These are phyloP conservation scores for Dicyrtoma fusca DNA, from an alignment of 2,888 invertebrate genomes.

Conservation along the genomic window DNA sequence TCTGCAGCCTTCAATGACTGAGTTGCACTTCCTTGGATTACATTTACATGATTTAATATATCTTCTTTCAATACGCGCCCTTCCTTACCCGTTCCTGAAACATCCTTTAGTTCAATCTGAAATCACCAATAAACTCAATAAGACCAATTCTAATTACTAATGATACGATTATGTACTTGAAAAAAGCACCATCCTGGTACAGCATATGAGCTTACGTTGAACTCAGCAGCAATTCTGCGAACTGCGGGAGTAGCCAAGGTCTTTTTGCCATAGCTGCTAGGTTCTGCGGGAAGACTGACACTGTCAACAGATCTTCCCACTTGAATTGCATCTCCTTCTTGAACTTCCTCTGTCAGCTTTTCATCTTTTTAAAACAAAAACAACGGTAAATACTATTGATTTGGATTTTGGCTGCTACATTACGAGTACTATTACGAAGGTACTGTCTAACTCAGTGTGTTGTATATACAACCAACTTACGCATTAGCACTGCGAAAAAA, in stretches of 20 bases:
- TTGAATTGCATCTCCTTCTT: slow-evolving; percentile 59
- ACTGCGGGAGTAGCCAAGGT: slow-evolving; percentile 91
- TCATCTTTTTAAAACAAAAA: not conserved
- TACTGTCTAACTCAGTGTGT: no score
- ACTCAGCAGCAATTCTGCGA: slow-evolving; percentile 86
- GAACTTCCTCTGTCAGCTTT: slow-evolving; percentile 48
- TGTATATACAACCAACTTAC: no score
- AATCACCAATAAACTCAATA: not conserved
- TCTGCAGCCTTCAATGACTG: slow-evolving; percentile 38
- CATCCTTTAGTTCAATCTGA: slow-evolving; percentile 63
- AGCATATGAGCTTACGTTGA: slow-evolving; percentile 73
- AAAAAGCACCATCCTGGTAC: no score
- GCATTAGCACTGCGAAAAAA: no score
- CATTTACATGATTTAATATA: slow-evolving; percentile 70
- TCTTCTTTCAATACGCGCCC: slow-evolving; percentile 96
- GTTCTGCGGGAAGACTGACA: slow-evolving; percentile 48
- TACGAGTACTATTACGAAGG: no score
- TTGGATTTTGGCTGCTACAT: no score
- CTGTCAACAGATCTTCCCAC: slow-evolving; percentile 50
- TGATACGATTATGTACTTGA: no score
- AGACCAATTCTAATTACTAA: no score
- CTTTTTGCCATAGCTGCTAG: slow-evolving; percentile 58
- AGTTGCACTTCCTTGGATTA: slow-evolving; percentile 7
- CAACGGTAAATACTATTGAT: not conserved
- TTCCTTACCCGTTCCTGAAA: slow-evolving; percentile 80